Conservation (phyloP, 1,140 invertebrate genomes). For the Bombus confusus region DNA sequence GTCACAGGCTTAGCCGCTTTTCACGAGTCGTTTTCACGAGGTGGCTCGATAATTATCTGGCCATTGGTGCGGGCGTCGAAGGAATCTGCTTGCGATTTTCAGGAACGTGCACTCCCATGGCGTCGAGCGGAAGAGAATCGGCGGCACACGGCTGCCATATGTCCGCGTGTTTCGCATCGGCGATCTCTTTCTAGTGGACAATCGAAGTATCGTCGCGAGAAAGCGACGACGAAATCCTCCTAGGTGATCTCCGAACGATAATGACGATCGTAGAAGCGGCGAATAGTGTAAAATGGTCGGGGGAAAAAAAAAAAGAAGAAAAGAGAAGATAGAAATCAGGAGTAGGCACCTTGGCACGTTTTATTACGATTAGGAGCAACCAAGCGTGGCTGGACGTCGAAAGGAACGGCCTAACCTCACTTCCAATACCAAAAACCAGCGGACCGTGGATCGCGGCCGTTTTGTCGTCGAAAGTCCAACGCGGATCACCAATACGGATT, state of each 20-base stretch:
- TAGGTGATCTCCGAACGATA: conserved; percentile 1
- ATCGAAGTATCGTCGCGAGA: conserved; percentile 52
- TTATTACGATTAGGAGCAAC: conserved; percentile 81
- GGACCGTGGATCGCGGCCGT: conserved; percentile 73
- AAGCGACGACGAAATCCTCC: neutral
- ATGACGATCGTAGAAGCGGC: conserved; percentile 5
- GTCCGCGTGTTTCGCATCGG: conserved; percentile 56
- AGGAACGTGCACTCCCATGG: conserved; percentile 30
- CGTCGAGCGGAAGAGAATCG: conserved; percentile 52
- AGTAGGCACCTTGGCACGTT: conserved; percentile 80
- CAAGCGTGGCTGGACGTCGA: conserved; percentile 75
- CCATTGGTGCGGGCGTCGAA: conserved; percentile 41
- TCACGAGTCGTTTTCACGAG: neutral
- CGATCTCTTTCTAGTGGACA: neutral
- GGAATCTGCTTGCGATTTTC: conserved; percentile 53
- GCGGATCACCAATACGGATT: conserved; percentile 49
- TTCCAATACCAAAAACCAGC: conserved; percentile 78
- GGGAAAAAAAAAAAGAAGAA: conserved; percentile 7
- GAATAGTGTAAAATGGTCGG: conserved; percentile 13
- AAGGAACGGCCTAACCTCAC: conserved; percentile 69
- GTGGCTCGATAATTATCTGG: conserved; percentile 60
- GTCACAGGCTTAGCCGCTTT: neutral
- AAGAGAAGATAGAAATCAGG: conserved; percentile 78
- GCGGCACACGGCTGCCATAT: conserved; percentile 59
- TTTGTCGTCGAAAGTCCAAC: conserved; percentile 57